Evolutionary conservation across 2,888 invertebrate species (phyloP).

Genomic region (Chorisops tibialis): DNA sequence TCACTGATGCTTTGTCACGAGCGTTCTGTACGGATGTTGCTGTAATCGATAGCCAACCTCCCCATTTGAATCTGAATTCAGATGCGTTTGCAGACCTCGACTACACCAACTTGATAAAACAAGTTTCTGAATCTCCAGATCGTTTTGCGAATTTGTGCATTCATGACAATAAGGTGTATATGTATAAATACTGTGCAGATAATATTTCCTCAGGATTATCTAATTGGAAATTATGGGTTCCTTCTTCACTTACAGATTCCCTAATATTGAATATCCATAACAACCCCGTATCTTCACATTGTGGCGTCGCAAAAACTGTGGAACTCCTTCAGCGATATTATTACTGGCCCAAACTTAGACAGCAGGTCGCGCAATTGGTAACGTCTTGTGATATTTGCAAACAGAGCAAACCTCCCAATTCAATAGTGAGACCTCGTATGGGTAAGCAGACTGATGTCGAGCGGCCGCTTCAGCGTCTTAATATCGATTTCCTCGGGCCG

Average conservation of each 20-base stretch:
- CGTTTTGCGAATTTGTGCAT: neutral
- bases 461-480: conserved; percentile 27
- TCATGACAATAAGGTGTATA: neutral
- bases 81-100: too few relatives aligned
- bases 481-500: conserved; percentile 32
- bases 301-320: conserved; percentile 27
- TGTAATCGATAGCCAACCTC: neutral
- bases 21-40: too few relatives aligned
- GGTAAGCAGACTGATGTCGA: conserved; percentile 4
- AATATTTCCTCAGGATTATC: neutral
- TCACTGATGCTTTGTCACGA: too few relatives aligned
- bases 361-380: conserved; percentile 21
- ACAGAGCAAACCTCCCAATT: neutral
- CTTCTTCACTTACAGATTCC: neutral
- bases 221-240: neutral
- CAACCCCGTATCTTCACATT: conserved; percentile 1
- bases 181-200: neutral
- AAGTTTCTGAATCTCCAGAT: too few relatives aligned
- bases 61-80: neutral
- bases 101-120: too few relatives aligned
- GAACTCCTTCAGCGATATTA: conserved; percentile 19
- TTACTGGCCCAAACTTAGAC: conserved; percentile 34
- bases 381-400: conserved; percentile 20
- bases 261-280: conserved; percentile 14
- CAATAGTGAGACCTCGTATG: conserved; percentile 30